A percentile compares a stretch with the other conserved stretches of the same genome.
These are phyloP conservation scores for Oncorhynchus keta DNA, from an alignment of 2,113 vertebrate genomes.

Conservation along the genomic window DNA sequence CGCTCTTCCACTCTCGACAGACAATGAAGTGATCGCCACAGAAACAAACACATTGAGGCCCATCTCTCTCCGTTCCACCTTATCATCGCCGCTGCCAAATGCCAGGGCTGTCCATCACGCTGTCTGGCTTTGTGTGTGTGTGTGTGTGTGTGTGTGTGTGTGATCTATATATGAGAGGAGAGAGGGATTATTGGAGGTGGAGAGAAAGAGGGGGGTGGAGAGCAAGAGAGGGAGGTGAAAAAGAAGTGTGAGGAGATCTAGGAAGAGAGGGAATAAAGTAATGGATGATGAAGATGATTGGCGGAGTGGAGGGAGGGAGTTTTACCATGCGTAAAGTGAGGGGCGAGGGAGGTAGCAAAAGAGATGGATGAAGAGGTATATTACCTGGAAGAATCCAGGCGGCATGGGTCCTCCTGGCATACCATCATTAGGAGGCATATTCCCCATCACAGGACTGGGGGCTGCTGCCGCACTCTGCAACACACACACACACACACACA, in stretches of 20 bases:
- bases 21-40: constrained; percentile 55
- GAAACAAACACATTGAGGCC: constrained; percentile 46
- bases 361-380: not conserved
- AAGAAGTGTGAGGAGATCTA: not conserved
- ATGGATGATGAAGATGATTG: not conserved
- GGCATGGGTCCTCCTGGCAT: constrained; percentile 83
- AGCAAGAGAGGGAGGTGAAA: not conserved
- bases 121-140: constrained; percentile 23
- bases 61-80: constrained; percentile 43
- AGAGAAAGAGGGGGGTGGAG: not conserved
- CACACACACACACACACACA: constrained; percentile 26
- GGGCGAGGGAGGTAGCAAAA: not conserved
- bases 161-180: constrained; percentile 35
- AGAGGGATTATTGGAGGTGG: constrained; percentile 14
- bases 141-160: not conserved
- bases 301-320: not conserved
- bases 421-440: constrained; percentile 83
- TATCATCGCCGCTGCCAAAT: constrained; percentile 67
- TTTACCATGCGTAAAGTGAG: too few relatives aligned
- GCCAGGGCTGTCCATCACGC: constrained; percentile 69
- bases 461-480: constrained; percentile 83
- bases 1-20: constrained; percentile 29
- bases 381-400: constrained; percentile 87
- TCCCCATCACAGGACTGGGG: constrained; percentile 87
- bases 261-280: not conserved